Base-by-base conservation (phyloP, 2,113 vertebrate species). In the Seriola aureovittata region DNA sequence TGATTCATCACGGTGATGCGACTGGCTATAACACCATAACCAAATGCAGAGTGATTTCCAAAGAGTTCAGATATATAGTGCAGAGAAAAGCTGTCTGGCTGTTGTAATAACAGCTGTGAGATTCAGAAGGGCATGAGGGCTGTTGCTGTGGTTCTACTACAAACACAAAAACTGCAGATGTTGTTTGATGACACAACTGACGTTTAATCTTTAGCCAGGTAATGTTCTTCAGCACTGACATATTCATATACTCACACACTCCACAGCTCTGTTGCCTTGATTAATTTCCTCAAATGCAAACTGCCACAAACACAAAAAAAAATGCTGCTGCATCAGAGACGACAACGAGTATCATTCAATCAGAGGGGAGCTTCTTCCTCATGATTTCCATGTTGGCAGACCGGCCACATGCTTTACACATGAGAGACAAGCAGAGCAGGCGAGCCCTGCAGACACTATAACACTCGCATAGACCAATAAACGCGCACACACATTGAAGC, bases 101-200 rank as follows among this genome's bases (percentile, higher is more conserved):
- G 88, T 82, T 80, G 82, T 72, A 80, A 80, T 71, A 84, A 85
- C 87, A 93, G 78, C 77, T 84, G 81, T 46, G 79, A 46, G 34
- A 65, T 57, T 8, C 70, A 74, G 86, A 23, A 25, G 75, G 68
- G 82, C 70, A 40, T 46, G 59, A 57, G 60, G 84, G 78, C 32
- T 6, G 32, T 32, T 40, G 42, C 48, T 63, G 71, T 81, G 88
- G n/a, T 89, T 88, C 60, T 48, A 71, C 67, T 84, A 50, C 16
- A 89, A 91, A 89, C 85, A 88, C 74, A 70, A 58, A 71, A 64
- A 36, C 54, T 57, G 85, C 87, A 87, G 76, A 86, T 86, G 82
- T 55, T 87, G 84, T 88, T 87, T 83, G 84, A 83, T 71, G 70
- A 82, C 84, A 92, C 76, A 82, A 78, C 38, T 55, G 17, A 75